These are phyloP conservation scores for Coendou prehensilis DNA, from an alignment of 2,797 vertebrate species.

Conservation along the genomic window DNA sequence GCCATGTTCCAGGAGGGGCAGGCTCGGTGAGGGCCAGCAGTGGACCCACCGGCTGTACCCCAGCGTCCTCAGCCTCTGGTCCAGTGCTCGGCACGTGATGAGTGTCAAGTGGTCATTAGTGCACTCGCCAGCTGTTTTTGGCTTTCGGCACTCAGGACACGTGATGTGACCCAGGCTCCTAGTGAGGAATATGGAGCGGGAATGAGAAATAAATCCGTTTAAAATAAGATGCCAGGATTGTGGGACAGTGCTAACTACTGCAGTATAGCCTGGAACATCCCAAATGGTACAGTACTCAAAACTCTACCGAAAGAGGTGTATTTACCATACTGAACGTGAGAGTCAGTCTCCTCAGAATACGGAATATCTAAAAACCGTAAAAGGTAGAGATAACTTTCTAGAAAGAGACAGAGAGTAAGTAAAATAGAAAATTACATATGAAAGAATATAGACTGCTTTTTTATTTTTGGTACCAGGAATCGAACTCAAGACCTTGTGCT, in stretches of 20 bases:
- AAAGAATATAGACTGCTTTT: neutral
- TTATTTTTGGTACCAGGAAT: no score
- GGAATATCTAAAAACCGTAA: neutral
- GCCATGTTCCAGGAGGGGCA: no score
- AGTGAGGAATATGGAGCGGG: neutral
- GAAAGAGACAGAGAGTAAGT: neutral
- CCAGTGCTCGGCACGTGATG: neutral
- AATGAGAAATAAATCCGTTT: neutral
- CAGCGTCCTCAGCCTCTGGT: neutral
- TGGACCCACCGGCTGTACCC: neutral
- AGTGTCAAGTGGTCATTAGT: neutral
- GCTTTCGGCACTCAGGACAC: neutral
- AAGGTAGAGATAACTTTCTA: neutral
- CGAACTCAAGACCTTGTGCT: no score
- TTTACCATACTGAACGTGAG: neutral
- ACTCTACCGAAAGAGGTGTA: neutral
- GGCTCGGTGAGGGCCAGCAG: neutral
- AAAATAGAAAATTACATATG: slow-evolving; percentile 22
- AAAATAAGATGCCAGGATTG: slow-evolving; percentile 7
- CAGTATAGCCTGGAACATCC: neutral
- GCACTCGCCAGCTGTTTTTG: neutral
- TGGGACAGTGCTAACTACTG: neutral
- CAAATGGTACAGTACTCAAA: neutral
- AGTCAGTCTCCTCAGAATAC: neutral
- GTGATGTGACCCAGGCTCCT: neutral